phyloP scores from a whole-genome alignment of 1,140 invertebrate species.

The Neelides sp. region DNA sequence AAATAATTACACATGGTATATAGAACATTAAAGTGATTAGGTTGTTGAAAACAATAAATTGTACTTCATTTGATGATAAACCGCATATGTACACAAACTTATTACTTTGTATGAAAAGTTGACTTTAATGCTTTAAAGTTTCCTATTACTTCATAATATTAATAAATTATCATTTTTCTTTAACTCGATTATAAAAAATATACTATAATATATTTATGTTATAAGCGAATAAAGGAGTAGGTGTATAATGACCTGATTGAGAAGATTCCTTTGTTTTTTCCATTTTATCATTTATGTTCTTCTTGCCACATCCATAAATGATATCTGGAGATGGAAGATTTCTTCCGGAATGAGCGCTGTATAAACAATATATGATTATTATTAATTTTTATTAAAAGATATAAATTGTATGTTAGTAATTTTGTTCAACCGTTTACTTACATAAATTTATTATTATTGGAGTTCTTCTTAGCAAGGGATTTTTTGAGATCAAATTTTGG shows the following conservation, averaged over 20 bases:
- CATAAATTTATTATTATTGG: neutral
- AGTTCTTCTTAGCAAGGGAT: neutral
- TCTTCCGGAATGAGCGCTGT: slow-evolving; percentile 10
- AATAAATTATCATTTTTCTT: neutral
- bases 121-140: neutral
- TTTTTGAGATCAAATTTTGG: neutral
- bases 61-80: too few species aligned
- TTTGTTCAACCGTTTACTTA: neutral
- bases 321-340: slow-evolving; percentile 31
- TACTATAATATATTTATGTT: neutral
- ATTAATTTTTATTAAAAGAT: neutral
- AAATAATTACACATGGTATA: too few species aligned
- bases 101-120: too few species aligned
- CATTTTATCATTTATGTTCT: slow-evolving; percentile 2
- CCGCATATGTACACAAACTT: too few species aligned
- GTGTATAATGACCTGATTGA: neutral
- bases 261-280: neutral
- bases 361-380: neutral
- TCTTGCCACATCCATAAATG: slow-evolving; percentile 19
- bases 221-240: neutral
- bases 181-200: neutral
- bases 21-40: too few species aligned
- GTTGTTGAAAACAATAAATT: too few species aligned
- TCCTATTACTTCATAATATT: neutral
- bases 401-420: neutral